Conservation (phyloP, 2,888 invertebrate genomes). For the Tenthredo amoena region DNA sequence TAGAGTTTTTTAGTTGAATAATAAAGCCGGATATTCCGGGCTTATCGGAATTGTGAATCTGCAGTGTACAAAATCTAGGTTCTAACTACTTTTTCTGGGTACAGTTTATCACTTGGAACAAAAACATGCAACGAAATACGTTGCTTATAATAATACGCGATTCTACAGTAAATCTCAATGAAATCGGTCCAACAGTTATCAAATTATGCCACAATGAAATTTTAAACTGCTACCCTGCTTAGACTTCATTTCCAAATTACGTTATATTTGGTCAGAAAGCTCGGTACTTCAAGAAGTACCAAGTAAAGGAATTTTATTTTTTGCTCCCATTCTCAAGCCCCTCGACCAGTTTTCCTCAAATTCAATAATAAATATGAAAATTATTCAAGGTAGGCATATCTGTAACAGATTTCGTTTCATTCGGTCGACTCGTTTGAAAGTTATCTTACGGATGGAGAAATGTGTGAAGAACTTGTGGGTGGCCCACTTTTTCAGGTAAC, state of each 20-base stretch:
- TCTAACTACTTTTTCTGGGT: not conserved
- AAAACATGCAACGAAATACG: no score
- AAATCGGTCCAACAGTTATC: no score
- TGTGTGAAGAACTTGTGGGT: not conserved
- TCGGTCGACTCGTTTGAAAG: not conserved
- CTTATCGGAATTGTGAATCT: no score
- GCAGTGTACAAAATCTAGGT: not conserved
- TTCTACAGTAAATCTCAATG: no score
- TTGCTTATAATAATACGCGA: no score
- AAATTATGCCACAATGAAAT: no score
- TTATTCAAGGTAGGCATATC: not conserved
- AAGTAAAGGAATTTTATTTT: not conserved
- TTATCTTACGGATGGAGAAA: not conserved
- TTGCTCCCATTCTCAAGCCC: not conserved
- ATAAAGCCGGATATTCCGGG: no score
- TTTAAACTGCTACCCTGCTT: no score
- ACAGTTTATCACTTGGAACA: no score
- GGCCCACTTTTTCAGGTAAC: not conserved
- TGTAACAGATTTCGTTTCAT: not conserved
- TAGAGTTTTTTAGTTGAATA: not conserved
- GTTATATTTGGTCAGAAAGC: not conserved
- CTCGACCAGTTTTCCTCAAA: not conserved
- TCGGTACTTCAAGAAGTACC: not conserved
- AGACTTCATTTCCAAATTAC: no score
- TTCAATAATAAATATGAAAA: not conserved